Evolutionary conservation across 1,140 invertebrate species (phyloP), one percentile per base, ranked within the genome.

Genomic region (Tribolium castaneum): DNA sequence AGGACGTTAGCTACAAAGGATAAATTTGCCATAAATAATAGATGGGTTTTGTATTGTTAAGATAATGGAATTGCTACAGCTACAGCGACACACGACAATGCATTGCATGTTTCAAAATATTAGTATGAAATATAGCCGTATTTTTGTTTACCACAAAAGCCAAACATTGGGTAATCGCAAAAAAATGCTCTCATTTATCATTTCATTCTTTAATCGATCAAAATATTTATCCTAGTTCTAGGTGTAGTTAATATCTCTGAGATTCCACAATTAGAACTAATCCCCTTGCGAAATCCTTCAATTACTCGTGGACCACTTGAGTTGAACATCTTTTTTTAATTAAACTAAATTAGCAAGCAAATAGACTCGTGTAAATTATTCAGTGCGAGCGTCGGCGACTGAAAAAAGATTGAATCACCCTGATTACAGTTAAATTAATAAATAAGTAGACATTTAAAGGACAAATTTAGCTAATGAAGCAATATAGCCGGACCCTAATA

Each of bases 231-330:
- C 16, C 16, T 19, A 19, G 16, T 19, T 19, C 1, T 19, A 19
- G 16, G 1, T 19, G 76, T 7, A 73, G 52, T 12, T 70, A 56
- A n/a, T n/a, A 22, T 62, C 52, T 72, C 74, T 49, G 70, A 73
- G 49, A 78, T 78, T 39, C 76, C 76, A 49, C 76, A 78, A 73
- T 78, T 74, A 25, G 70, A 70, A 66, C 22, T 13, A 45, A 71
- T 62, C 13, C 76, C 76, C 12, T 56, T 54, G 25, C 74, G 76
- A 50, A 78, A 70, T 45, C 70, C 76, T 39, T 59, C 70, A 49
- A 72, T 52, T 62, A 78, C 34, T 0, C 73, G 51, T 45, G 76
- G 70, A 62, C 76, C 76, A 34, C 76, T 70, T n/a, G 76, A 78
- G 14, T 78, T 70, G n/a, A 70, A 52, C 76, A 19, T 19, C 16